These are phyloP conservation scores for Cynocephalus volans DNA, from an alignment of 2,113 vertebrate species.

Conservation along the genomic window DNA sequence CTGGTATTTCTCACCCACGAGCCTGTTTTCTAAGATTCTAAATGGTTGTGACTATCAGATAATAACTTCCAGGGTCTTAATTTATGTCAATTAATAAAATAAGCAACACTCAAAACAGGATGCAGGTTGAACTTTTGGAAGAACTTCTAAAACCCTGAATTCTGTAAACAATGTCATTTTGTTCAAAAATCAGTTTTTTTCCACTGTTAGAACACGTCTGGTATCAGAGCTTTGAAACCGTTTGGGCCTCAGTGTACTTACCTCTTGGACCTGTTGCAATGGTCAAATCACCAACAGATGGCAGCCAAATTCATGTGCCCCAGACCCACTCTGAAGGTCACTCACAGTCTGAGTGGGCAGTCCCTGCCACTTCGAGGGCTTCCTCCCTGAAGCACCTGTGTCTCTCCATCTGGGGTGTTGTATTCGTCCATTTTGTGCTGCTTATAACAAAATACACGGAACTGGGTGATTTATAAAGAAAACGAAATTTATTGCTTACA, in stretches of 20 bases:
- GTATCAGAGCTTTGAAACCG: not conserved
- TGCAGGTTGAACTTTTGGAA: not conserved
- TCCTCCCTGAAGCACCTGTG: not conserved
- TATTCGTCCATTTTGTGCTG: no score
- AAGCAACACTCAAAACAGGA: constrained; percentile 15
- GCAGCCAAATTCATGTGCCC: not conserved
- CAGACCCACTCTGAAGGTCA: not conserved
- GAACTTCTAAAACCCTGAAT: not conserved
- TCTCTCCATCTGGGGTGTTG: not conserved
- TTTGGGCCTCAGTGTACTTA: not conserved
- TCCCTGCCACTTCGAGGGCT: not conserved
- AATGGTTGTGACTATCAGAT: not conserved
- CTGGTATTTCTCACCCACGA: not conserved
- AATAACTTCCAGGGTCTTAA: not conserved
- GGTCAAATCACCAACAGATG: not conserved
- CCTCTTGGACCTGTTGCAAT: no score
- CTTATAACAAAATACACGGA: no score
- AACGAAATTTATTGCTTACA: no score
- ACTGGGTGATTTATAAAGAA: no score
- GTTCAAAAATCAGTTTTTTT: not conserved
- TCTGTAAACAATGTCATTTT: not conserved
- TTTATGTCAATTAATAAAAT: not conserved
- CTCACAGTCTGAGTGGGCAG: not conserved
- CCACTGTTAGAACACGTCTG: not conserved
- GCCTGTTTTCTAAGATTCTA: constrained; percentile 33